Percentiles rank a stretch among this genome's conserved stretches.
phyloP scores from a whole-genome alignment of 2,113 vertebrate species.

The Ceyx melanurus region DNA sequence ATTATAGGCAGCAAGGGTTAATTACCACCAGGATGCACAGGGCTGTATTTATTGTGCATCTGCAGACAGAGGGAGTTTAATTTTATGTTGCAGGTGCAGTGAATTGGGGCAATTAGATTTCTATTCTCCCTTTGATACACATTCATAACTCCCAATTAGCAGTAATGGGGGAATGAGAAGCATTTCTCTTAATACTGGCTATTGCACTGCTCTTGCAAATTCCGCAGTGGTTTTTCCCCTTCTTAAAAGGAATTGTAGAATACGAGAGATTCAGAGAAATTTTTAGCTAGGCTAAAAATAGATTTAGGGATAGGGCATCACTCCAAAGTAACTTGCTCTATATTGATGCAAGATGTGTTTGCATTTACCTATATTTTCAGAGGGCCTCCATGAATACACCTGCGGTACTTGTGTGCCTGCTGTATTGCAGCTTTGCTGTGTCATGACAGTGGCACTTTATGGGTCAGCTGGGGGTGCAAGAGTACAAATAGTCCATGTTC shows the following conservation, averaged over 20 bases:
- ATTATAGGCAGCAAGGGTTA: slow-evolving; percentile 65
- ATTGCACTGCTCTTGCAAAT: background rate
- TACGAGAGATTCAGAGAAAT: background rate
- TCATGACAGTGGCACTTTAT: background rate
- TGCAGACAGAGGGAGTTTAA: slow-evolving; percentile 57
- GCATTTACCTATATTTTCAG: background rate
- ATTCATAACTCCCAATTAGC: slow-evolving; percentile 62
- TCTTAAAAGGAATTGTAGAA: background rate
- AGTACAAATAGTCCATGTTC: background rate
- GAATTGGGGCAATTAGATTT: slow-evolving; percentile 63
- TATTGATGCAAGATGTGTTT: background rate
- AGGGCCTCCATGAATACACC: background rate
- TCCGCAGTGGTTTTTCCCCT: background rate
- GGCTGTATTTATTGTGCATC: slow-evolving; percentile 63
- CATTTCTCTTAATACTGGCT: slow-evolving; percentile 14
- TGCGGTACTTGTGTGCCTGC: background rate
- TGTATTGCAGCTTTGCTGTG: background rate
- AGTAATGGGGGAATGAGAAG: slow-evolving; percentile 38
- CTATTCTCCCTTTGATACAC: slow-evolving; percentile 61
- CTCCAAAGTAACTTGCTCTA: background rate
- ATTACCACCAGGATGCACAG: slow-evolving; percentile 45
- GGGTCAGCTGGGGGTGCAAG: background rate
- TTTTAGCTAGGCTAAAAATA: background rate
- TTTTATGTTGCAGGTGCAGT: slow-evolving; percentile 65
- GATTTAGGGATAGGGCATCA: background rate